Evolutionary conservation across 2,888 invertebrate genomes (phyloP), one percentile per base, ranked within the genome.

Genomic region (Formica aserva): DNA sequence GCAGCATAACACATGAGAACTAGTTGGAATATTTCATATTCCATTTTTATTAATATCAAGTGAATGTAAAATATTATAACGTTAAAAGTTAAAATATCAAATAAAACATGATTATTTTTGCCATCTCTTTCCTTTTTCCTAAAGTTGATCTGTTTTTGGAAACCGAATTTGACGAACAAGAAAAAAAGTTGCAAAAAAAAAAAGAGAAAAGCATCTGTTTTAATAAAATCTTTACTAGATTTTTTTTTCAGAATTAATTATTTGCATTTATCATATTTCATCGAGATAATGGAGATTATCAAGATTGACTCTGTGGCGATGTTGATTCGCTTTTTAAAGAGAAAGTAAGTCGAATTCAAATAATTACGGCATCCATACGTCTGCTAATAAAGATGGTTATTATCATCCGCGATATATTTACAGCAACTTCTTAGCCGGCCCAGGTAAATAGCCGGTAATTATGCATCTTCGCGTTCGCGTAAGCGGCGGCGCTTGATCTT

Each of bases 311-410:
- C 18, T 22, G 35, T 3, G 18, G 41, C 22, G 22, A 69, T 22
- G 18, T 67, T 45, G 69, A 48, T 72, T 57, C 45, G 32, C 8
- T 32, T 69, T 1, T 22, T 6, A 11, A 9, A 29, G 15, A 1
- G 13, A 69, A 60, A 22, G n/a, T 69, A 78, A 88, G 67, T 60
- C 77, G 26, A 83, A 85, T 65, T 87, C 41, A 77, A 81, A 77
- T 45, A 45, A 80, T 81, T 62, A 83, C 57, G 76, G 80, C 65
- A 26, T 71, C 86, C 81, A 57, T 76, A 74, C 48, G 48, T 81
- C 35, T 82, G 52, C 71, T 87, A 87, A 87, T 78, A 81, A 87
- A 88, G 80, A 77, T 77, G 66, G 62, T 65, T 65, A 82, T 85
- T 88, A 83, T 87, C 81, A 71, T 83, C 22, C 48, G 8, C 63